These are phyloP conservation scores for Leptonema lineaticorne DNA, from an alignment of 1,140 invertebrate species.

Conservation along the genomic window DNA sequence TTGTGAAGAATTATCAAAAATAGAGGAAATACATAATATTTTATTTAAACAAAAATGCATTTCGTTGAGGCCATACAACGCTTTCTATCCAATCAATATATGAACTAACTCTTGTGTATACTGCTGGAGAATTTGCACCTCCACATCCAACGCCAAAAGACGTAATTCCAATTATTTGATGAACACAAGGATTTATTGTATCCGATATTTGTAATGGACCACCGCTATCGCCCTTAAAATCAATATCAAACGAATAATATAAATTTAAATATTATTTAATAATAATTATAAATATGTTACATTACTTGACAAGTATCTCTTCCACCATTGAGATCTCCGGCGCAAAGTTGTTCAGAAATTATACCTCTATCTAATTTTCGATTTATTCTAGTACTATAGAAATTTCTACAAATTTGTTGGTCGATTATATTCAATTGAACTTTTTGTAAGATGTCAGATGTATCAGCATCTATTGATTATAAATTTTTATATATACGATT, in stretches of 20 bases:
- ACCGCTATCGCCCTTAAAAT: conserved; percentile 48
- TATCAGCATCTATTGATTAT: background rate
- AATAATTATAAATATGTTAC: background rate
- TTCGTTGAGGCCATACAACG: conserved; percentile 46
- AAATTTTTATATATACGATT: background rate
- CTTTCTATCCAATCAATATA: conserved; percentile 57
- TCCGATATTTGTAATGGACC: conserved; percentile 37
- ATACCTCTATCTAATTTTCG: conserved; percentile 55
- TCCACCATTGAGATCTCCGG: conserved; percentile 63
- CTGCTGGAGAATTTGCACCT: conserved; percentile 48
- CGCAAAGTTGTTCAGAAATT: conserved; percentile 63
- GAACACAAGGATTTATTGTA: conserved; percentile 1
- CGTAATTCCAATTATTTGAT: conserved; percentile 46
- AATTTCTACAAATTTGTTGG: background rate
- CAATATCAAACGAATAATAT: background rate
- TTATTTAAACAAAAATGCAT: too few species aligned
- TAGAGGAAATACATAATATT: too few species aligned
- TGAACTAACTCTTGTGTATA: conserved; percentile 54
- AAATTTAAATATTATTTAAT: background rate
- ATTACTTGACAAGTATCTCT: conserved; percentile 71
- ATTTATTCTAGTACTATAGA: background rate
- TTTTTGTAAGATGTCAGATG: conserved; percentile 15
- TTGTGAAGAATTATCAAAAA: too few species aligned
- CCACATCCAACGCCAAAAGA: conserved; percentile 50
- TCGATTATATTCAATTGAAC: background rate